Conservation (phyloP, 2,797 vertebrate genomes). For the Lindbergichthys nudifrons region DNA sequence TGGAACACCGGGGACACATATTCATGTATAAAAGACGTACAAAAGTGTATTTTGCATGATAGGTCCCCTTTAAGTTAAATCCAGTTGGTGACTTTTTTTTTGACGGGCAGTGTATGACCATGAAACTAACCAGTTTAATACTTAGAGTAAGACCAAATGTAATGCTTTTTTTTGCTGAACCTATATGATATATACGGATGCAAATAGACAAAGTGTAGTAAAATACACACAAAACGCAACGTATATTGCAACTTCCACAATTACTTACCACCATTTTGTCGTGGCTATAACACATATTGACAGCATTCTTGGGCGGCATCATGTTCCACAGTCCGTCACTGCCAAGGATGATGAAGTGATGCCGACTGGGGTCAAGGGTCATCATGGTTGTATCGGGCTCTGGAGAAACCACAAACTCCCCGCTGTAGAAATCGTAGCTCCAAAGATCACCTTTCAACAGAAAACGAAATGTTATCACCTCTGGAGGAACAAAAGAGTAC, state of each 20-base stretch:
- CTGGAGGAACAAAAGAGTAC: not conserved
- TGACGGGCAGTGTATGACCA: too few relatives aligned
- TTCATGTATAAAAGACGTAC: too few relatives aligned
- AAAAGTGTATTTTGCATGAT: too few relatives aligned
- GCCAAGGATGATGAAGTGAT: slow-evolving; percentile 95
- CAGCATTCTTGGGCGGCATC: slow-evolving; percentile 95
- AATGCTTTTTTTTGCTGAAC: too few relatives aligned
- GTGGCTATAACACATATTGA: slow-evolving; percentile 95
- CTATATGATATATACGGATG: too few relatives aligned
- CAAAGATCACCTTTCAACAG: slow-evolving; percentile 89
- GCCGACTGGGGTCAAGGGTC: slow-evolving; percentile 92
- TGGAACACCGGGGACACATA: too few relatives aligned
- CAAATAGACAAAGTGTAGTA: too few relatives aligned
- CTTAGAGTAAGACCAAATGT: too few relatives aligned
- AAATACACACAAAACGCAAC: too few relatives aligned
- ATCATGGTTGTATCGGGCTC: slow-evolving; percentile 97
- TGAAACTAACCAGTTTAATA: too few relatives aligned
- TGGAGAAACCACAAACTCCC: slow-evolving; percentile 98
- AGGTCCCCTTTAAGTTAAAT: too few relatives aligned
- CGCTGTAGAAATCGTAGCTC: slow-evolving; percentile 99
- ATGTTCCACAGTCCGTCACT: slow-evolving; percentile 99
- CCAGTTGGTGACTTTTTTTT: too few relatives aligned
- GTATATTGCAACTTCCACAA: not conserved
- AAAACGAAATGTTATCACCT: not conserved
- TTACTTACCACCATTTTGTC: slow-evolving; percentile 92